Conservation (phyloP, 2,113 vertebrate species). For the Columba livia region DNA sequence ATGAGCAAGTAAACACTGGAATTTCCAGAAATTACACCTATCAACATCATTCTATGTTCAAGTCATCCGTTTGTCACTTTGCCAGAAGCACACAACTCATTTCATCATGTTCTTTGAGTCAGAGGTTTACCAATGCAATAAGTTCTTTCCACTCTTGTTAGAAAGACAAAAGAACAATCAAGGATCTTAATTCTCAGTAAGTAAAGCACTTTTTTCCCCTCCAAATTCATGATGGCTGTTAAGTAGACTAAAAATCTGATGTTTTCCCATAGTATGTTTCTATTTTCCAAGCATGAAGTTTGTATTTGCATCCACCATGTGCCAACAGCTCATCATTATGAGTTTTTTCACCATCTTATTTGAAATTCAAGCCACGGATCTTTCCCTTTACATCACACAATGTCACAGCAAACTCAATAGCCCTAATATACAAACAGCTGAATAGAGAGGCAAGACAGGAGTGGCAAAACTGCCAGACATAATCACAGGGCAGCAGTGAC, state of each 20-base stretch:
- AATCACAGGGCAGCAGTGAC: slow-evolving; percentile 22
- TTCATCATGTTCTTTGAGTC: not conserved
- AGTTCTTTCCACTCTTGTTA: not conserved
- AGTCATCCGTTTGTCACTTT: not conserved
- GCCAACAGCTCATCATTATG: not conserved
- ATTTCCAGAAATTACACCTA: not conserved
- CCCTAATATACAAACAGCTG: not conserved
- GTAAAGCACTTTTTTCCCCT: not conserved
- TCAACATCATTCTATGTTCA: not conserved
- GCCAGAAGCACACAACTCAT: not conserved
- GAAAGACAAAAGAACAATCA: not conserved
- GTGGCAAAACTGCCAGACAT: not conserved
- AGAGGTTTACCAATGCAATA: not conserved
- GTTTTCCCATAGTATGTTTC: not conserved
- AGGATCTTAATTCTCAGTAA: not conserved
- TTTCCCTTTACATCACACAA: not conserved
- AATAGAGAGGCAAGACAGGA: not conserved
- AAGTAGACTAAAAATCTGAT: not conserved
- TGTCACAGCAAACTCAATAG: not conserved
- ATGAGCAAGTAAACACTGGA: not conserved
- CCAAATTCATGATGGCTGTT: not conserved
- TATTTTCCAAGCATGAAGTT: not conserved
- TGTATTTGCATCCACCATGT: not conserved
- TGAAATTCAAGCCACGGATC: not conserved
- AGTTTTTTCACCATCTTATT: not conserved